Evolutionary conservation across 2,113 vertebrate genomes (phyloP), one percentile per base, ranked within the genome.

Genomic region (Corvus hawaiiensis): DNA sequence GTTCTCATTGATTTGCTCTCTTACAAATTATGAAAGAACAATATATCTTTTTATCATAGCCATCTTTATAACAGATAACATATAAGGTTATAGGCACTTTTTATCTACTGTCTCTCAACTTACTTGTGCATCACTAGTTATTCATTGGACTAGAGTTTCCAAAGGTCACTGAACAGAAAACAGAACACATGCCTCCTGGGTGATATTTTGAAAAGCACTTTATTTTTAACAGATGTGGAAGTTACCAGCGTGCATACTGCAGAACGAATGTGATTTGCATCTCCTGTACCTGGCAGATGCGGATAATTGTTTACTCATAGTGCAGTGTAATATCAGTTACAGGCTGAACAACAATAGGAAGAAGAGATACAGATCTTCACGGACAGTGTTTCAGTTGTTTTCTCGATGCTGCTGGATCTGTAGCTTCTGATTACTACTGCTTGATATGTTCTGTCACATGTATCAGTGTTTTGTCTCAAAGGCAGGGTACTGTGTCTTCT

Each of bases 81-180:
- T 54, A 20, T 24, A 84, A 86, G 48, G 46, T 93, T 89, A 67
- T 27, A 62, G 68, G 62, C 84, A 67, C 74, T 92, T 92, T 85
- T 69, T 59, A 61, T 89, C 85, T 75, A 18, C 85, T 66, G 85
- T 51, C 54, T 77, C 79, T 80, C 72, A 77, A 16, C 33, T 85
- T 81, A 75, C 78, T 94, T 21, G 15, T 0, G 7, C 77, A 77
- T 96, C 94, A 86, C 87, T 91, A 82, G 69, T 64, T 95, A 80
- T 92, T 94, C 78, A 66, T 76, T 84, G 80, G 74, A 87, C 63
- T 78, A 55, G 67, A 96, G 87, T 95, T 95, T 93, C 77, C 90
- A 97, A 97, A 97, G 96, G 95, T 96, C 96, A 97, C 64, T 95
- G 90, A 95, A 51, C 94, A 94, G 93, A 93, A 74, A 94, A 61